A percentile compares a stretch with the other conserved stretches of the same genome.
Evolutionary conservation across 2,797 vertebrate species (phyloP).

Genomic region (Florisuga fusca): DNA sequence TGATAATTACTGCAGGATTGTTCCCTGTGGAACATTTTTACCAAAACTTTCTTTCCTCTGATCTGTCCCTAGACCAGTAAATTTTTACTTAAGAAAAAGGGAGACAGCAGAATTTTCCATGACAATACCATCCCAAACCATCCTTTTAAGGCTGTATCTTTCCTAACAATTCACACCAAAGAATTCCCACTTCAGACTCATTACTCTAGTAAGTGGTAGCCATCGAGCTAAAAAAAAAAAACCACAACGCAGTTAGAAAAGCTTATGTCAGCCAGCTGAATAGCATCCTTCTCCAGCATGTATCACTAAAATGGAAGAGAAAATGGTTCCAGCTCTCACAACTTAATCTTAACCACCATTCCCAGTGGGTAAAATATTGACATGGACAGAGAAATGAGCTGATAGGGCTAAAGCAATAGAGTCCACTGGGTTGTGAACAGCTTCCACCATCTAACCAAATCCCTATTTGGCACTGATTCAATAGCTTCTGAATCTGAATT

Average conservation of each 20-base stretch:
- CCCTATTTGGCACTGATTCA: not conserved
- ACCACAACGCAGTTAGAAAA: not conserved
- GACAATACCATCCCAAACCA: not conserved
- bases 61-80: not conserved
- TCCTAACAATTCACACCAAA: not conserved
- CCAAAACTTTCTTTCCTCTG: not conserved
- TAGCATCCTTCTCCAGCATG: not conserved
- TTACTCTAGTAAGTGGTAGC: not conserved
- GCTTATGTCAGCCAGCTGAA: not conserved
- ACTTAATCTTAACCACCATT: not conserved
- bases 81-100: not conserved
- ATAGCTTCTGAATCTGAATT: not conserved
- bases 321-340: not conserved
- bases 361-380: not conserved
- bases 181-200: not conserved
- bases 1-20: not conserved
- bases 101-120: not conserved
- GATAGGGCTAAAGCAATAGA: not conserved
- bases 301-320: not conserved
- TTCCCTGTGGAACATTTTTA: not conserved
- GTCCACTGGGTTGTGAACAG: not conserved
- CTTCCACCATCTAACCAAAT: not conserved
- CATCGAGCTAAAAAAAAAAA: not conserved
- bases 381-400: not conserved
- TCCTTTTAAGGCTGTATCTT: not conserved